Evolutionary conservation across 1,140 invertebrate genomes (phyloP).

Genomic region (Holcopasites calliopsidis): DNA sequence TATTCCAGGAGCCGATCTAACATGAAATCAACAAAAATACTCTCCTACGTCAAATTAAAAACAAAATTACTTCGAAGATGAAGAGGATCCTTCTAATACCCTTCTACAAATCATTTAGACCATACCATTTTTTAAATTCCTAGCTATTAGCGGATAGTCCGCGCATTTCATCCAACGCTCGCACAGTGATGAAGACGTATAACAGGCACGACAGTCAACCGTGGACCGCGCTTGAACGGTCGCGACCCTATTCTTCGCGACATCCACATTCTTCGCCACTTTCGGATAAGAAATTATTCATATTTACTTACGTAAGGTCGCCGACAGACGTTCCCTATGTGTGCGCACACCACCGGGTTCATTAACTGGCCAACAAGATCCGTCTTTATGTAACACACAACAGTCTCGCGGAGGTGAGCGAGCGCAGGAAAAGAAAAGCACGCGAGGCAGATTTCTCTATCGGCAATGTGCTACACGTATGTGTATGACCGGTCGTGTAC

Average conservation of each 20-base stretch:
- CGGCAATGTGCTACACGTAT: conserved; percentile 16
- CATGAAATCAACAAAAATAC: too few species aligned
- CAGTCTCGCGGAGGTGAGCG: conserved; percentile 32
- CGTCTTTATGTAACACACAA: conserved; percentile 72
- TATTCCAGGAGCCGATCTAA: too few species aligned
- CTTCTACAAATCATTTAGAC: too few species aligned
- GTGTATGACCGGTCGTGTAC: background rate
- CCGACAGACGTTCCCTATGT: conserved; percentile 51
- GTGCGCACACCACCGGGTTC: conserved; percentile 61
- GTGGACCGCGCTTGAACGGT: background rate
- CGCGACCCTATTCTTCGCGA: conserved; percentile 17
- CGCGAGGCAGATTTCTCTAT: conserved; percentile 61
- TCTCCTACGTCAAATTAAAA: too few species aligned
- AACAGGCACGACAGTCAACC: background rate
- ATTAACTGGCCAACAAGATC: conserved; percentile 70
- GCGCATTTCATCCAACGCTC: too few species aligned
- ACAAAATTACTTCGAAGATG: too few species aligned
- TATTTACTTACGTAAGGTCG: conserved; percentile 60
- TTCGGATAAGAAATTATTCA: conserved; percentile 55
- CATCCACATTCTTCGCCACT: conserved; percentile 44
- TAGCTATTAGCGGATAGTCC: too few species aligned
- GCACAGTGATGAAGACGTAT: background rate
- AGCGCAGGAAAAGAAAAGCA: conserved; percentile 24
- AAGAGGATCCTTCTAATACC: too few species aligned
- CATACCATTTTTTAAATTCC: too few species aligned